Evolutionary conservation across 2,113 vertebrate species (phyloP).

Genomic region (Heterochromis multidens): DNA sequence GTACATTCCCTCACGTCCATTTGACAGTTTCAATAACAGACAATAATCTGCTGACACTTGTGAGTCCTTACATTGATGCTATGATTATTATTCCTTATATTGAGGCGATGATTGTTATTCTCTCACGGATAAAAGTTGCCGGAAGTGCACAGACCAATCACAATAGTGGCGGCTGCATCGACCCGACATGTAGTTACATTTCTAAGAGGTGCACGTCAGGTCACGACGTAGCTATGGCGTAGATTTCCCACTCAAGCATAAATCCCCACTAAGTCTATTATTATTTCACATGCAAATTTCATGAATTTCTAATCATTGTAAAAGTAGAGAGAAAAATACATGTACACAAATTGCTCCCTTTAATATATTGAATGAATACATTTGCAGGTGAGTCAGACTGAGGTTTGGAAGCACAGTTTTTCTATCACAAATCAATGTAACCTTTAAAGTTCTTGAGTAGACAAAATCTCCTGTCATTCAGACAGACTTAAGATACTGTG

Average conservation of each 20-base stretch:
- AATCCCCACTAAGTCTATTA: background rate
- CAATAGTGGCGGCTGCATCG: too few species aligned
- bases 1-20: background rate
- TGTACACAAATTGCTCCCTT: background rate
- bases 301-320: background rate
- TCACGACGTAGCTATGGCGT: background rate
- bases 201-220: background rate
- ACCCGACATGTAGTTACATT: too few species aligned
- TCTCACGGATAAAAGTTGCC: accelerated
- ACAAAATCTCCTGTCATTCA: too few species aligned
- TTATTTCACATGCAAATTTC: background rate
- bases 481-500: too few species aligned
- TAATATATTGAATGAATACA: background rate
- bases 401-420: too few species aligned
- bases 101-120: background rate
- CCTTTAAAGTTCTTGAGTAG: background rate
- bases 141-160: background rate
- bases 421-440: background rate
- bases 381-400: too few species aligned
- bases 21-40: accelerated
- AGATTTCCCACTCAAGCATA: background rate
- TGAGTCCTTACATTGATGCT: background rate
- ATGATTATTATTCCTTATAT: background rate
- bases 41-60: background rate
- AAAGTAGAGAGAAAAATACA: background rate